Conservation (phyloP, 1,140 invertebrate genomes). For the Meloidogyne floridensis region DNA sequence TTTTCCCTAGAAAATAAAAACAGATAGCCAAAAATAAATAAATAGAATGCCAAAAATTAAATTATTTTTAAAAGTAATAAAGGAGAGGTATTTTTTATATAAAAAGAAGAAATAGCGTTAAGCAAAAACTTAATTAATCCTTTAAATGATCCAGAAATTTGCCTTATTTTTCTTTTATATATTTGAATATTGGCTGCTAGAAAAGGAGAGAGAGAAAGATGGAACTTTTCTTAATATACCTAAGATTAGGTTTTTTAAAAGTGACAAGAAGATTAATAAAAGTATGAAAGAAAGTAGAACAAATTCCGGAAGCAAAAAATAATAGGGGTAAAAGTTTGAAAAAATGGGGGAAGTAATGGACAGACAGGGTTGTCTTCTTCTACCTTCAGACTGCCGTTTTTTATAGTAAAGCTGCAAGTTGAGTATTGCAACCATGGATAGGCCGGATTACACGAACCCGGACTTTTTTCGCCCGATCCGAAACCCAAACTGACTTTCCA, state of each 20-base stretch:
- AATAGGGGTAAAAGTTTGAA: neutral
- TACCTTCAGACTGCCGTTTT: too few species aligned
- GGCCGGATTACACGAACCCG: too few species aligned
- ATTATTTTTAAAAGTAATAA: neutral
- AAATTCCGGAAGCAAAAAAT: conserved; percentile 2
- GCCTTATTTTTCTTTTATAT: neutral
- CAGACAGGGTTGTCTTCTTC: too few species aligned
- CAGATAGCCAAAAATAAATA: neutral
- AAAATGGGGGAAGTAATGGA: too few species aligned
- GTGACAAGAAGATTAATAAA: neutral
- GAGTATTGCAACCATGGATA: too few species aligned
- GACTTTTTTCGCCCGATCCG: too few species aligned
- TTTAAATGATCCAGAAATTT: neutral
- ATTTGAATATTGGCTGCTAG: neutral
- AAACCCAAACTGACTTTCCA: too few species aligned
- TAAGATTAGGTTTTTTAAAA: conserved; percentile 4
- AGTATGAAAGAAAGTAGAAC: neutral
- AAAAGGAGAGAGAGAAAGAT: neutral
- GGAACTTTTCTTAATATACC: neutral
- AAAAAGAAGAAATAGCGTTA: neutral
- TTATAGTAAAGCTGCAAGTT: too few species aligned
- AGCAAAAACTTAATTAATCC: neutral
- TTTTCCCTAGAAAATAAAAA: neutral
- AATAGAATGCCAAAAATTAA: neutral
- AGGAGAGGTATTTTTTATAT: neutral